Conservation (phyloP, 2,797 vertebrate genomes). For the Molossus molossus region DNA sequence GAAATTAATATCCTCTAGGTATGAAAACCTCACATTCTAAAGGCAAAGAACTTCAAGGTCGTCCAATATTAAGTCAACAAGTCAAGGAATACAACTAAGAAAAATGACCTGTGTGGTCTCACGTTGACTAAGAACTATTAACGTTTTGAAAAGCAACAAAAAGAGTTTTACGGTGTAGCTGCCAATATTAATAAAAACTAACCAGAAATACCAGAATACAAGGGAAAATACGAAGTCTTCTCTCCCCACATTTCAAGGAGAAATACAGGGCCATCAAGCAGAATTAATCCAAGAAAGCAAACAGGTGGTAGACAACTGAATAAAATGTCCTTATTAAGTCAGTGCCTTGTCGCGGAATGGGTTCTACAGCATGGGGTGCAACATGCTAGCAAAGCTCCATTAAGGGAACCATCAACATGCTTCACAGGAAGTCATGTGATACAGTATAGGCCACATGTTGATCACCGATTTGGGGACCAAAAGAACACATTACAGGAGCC, state of each 20-base stretch:
- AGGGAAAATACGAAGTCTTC: background rate
- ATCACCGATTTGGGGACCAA: background rate
- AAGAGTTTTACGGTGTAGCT: background rate
- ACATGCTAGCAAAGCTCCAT: background rate
- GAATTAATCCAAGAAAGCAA: background rate
- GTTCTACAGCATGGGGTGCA: background rate
- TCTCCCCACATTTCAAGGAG: background rate
- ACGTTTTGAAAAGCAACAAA: background rate
- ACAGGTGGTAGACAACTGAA: background rate
- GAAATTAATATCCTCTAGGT: background rate
- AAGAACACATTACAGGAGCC: background rate
- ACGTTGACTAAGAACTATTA: conserved; percentile 1
- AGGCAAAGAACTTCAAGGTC: background rate
- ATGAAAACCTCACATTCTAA: background rate
- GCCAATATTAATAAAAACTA: background rate
- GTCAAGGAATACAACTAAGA: background rate
- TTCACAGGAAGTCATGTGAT: background rate
- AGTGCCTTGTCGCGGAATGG: background rate
- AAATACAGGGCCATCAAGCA: background rate
- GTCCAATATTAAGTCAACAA: background rate
- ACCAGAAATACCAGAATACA: background rate
- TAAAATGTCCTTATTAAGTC: background rate
- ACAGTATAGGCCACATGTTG: background rate
- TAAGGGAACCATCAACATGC: background rate
- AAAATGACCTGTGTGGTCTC: background rate